Conservation (phyloP, 2,113 vertebrate species). For the Cynocephalus volans region DNA sequence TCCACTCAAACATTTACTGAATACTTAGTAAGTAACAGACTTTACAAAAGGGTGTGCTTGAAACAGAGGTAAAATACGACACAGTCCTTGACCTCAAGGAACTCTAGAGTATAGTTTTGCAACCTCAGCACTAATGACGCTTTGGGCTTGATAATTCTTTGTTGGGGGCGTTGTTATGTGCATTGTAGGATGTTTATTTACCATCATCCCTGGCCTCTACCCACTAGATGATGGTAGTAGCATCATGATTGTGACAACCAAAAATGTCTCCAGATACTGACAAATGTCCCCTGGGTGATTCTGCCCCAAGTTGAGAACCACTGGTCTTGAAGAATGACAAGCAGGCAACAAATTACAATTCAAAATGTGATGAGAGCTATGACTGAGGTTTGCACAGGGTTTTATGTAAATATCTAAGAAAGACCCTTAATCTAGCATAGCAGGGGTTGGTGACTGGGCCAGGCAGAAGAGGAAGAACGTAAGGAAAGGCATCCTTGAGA, state of each 20-base stretch:
- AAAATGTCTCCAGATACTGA: not conserved
- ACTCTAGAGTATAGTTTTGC: not conserved
- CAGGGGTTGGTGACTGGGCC: not conserved
- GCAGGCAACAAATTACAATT: slow-evolving; percentile 7
- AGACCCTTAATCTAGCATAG: not conserved
- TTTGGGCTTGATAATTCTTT: not conserved
- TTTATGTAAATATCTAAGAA: not conserved
- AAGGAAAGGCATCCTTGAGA: not conserved
- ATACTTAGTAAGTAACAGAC: not conserved
- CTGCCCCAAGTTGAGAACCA: not conserved
- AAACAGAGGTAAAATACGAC: not conserved
- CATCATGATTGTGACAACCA: not conserved
- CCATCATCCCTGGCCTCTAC: not conserved
- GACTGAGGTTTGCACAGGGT: not conserved
- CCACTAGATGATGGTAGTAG: not conserved
- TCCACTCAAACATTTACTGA: slow-evolving; percentile 29
- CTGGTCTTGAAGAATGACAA: slow-evolving; percentile 33
- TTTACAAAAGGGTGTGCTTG: not conserved
- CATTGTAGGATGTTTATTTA: not conserved
- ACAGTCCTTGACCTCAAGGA: not conserved
- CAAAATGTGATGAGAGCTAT: not conserved
- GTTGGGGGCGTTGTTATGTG: too few species aligned
- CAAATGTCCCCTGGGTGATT: not conserved
- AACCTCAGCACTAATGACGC: not conserved
- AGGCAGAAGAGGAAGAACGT: not conserved